Conservation (phyloP, 2,113 vertebrate species). For the Gymnogyps californianus region DNA sequence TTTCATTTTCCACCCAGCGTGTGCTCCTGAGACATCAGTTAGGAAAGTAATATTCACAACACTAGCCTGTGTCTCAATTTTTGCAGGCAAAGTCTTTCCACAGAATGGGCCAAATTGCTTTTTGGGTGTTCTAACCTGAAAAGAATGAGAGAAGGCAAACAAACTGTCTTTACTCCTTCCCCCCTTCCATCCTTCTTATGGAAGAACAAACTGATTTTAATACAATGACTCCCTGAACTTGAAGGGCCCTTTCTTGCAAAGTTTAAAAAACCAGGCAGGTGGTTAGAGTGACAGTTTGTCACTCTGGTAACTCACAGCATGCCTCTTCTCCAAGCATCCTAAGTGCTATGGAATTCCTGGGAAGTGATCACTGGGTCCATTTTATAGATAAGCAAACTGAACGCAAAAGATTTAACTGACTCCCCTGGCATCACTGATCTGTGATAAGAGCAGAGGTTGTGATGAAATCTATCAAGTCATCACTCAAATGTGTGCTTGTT, state of each 20-base stretch:
- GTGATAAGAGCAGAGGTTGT: not conserved
- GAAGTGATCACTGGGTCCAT: not conserved
- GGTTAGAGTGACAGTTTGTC: not conserved
- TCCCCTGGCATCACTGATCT: not conserved
- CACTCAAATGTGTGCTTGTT: accelerated
- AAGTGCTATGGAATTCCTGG: not conserved
- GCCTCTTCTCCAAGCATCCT: not conserved
- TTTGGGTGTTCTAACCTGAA: conserved; percentile 74
- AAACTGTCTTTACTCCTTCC: not conserved
- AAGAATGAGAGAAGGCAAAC: not conserved
- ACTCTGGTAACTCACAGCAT: not conserved
- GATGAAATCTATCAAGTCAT: not conserved
- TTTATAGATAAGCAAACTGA: not conserved
- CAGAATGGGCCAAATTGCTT: conserved; percentile 77
- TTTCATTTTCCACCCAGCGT: conserved; percentile 80
- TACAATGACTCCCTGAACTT: not conserved
- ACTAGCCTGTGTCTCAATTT: conserved; percentile 75
- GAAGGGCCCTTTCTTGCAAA: not conserved
- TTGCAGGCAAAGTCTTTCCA: conserved; percentile 67
- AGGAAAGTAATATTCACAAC: conserved; percentile 67
- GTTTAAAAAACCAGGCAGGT: not conserved
- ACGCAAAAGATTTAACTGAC: not conserved
- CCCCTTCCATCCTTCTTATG: not conserved
- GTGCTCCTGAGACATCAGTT: conserved; percentile 74
- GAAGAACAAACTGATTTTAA: not conserved